phyloP scores from a whole-genome alignment of 2,888 invertebrate species.

The Camponotus fellah region DNA sequence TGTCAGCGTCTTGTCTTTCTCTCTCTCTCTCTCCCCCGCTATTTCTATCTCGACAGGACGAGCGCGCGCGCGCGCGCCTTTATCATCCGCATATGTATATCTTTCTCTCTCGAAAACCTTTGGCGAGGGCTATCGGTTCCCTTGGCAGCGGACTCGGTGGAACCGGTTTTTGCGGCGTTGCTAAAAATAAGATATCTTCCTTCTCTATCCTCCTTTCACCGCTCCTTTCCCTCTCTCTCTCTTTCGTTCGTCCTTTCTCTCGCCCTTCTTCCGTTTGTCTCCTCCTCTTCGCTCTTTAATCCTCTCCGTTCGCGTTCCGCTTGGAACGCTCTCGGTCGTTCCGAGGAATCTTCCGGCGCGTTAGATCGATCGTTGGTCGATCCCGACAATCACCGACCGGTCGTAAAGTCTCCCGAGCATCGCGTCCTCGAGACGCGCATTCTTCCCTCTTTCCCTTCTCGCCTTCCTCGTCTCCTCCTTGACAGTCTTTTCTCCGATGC shows the following conservation, averaged over 20 bases:
- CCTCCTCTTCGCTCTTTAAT: constrained; percentile 71
- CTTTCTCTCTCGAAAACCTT: constrained; percentile 64
- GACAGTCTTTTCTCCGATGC: constrained; percentile 36
- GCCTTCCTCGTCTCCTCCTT: background rate
- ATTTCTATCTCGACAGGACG: background rate
- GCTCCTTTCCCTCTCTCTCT: constrained; percentile 31
- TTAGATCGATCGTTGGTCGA: constrained; percentile 49
- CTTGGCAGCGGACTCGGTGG: constrained; percentile 58
- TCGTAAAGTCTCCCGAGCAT: background rate
- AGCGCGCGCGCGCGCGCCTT: background rate
- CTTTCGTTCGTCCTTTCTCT: background rate
- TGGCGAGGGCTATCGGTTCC: constrained; percentile 60
- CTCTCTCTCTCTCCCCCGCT: background rate
- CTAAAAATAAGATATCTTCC: constrained; percentile 73
- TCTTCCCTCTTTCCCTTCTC: background rate
- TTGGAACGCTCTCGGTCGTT: constrained; percentile 50
- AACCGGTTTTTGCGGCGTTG: constrained; percentile 81
- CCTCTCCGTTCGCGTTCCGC: constrained; percentile 60
- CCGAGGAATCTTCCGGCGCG: background rate
- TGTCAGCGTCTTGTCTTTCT: background rate
- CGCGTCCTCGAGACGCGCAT: constrained; percentile 15
- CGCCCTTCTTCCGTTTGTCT: constrained; percentile 50
- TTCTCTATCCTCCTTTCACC: constrained; percentile 50
- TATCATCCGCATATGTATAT: constrained; percentile 22
- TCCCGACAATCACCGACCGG: constrained; percentile 55